Evolutionary conservation across 2,888 invertebrate species (phyloP).

Genomic region (Stegophylla sp.): DNA sequence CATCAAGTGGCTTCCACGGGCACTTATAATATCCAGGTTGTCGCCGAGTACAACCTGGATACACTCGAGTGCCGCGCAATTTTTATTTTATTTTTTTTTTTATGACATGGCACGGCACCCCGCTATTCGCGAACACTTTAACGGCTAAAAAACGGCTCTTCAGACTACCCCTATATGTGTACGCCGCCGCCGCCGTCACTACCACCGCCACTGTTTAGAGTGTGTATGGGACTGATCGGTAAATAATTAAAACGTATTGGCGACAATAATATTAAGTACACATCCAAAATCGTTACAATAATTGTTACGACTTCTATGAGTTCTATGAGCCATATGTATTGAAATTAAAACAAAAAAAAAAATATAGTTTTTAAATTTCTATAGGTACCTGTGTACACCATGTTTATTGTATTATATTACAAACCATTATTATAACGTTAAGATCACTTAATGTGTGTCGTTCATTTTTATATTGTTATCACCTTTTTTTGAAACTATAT

Average conservation of each 20-base stretch:
- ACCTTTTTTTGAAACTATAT: too few relatives aligned
- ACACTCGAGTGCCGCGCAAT: constrained; percentile 50
- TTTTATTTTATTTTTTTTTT: constrained; percentile 33
- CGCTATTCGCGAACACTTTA: constrained; percentile 41
- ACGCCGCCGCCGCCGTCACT: constrained; percentile 23
- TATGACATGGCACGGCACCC: constrained; percentile 20
- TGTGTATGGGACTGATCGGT: constrained; percentile 28
- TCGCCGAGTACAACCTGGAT: constrained; percentile 54
- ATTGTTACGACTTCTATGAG: background rate
- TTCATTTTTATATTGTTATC: too few relatives aligned
- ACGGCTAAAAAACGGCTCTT: constrained; percentile 57
- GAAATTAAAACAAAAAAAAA: constrained; percentile 6
- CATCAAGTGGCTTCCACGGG: constrained; percentile 54
- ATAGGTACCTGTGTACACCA: too few relatives aligned
- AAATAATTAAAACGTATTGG: constrained; percentile 44
- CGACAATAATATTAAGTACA: constrained; percentile 12
- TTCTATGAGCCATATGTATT: background rate
- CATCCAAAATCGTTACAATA: constrained; percentile 30
- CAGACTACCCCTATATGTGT: constrained; percentile 39
- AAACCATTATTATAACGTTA: too few relatives aligned
- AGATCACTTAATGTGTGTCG: too few relatives aligned
- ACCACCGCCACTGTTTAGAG: constrained; percentile 16
- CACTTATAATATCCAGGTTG: constrained; percentile 36
- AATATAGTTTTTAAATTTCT: too few relatives aligned
- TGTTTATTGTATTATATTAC: too few relatives aligned